Evolutionary conservation across 2,113 vertebrate species (phyloP), one percentile per base, ranked within the genome.

Genomic region (Gopherus flavomarginatus): DNA sequence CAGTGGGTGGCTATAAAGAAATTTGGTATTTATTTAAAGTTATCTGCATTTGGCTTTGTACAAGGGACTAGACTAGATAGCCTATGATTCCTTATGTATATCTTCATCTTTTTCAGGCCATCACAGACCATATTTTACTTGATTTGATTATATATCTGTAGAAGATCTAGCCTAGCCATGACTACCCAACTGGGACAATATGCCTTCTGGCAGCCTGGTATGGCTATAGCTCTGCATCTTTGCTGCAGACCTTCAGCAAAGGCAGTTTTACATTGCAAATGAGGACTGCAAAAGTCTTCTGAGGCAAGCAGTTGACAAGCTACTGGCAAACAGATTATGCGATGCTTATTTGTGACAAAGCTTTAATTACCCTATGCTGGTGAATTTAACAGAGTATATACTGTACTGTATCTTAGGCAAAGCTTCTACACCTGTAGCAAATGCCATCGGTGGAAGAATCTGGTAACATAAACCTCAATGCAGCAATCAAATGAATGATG

Each of bases 141-240:
- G 77, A 88, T 35, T 91, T 92, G 59, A 93, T 65, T 94, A 83
- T 75, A 35, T 90, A 56, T 94, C 88, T 94, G 83, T 80, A 93
- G 88, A 89, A 50, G 29, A 93, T 97, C 95, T 96, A 94, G 47
- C 78, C 87, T 85, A 94, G 86, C n/a, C 56, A 92, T 88, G 54
- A 31, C 59, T 83, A 72, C n/a, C 87, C 87, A 94, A 86, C 91
- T 91, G 81, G 89, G 90, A 94, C 57, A 83, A 93, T 95, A 93
- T 29, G 56, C 81, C 91, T 92, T 42, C 80, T 91, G 83, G 94
- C 82, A 38, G 62, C 26, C 26, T 52, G 27, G 56, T 90, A 49
- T 31, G 88, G 35, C 72, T 78, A 2, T 81, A 24, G 87, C 81
- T 93, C 95, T 35, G n/a, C 72, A 83, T 50, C 81, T 86, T 79